A percentile compares a stretch with the other conserved stretches of the same genome.
phyloP scores from a whole-genome alignment of 2,113 vertebrate species.

The Cricetomys ansorgei region DNA sequence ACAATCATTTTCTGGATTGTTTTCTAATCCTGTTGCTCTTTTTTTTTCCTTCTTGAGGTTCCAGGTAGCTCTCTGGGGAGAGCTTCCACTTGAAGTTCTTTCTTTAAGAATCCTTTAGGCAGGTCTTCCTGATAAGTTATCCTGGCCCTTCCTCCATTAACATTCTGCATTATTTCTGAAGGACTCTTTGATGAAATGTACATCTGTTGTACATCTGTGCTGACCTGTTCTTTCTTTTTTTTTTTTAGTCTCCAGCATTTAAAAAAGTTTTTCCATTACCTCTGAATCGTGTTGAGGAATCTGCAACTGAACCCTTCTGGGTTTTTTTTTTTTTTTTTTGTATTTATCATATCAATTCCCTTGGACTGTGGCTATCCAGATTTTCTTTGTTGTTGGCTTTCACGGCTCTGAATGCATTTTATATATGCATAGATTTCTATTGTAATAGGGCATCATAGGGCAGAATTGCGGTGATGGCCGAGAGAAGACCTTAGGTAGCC shows the following conservation, averaged over 20 bases:
- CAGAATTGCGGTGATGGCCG: not conserved
- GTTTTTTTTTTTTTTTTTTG: no score
- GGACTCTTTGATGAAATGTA: not conserved
- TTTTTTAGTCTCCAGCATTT: not conserved
- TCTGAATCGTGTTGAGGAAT: not conserved
- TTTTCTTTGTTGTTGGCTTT: not conserved
- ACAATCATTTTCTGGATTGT: not conserved
- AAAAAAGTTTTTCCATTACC: not conserved
- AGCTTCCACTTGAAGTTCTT: not conserved
- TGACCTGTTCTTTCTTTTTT: not conserved
- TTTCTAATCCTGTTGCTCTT: not conserved
- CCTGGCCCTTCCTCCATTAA: not conserved
- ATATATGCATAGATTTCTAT: not conserved
- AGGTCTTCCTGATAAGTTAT: not conserved
- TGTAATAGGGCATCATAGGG: not conserved
- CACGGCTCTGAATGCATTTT: not conserved
- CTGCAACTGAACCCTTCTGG: not conserved
- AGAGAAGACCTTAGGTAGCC: not conserved
- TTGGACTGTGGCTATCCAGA: not conserved
- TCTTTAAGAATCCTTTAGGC: not conserved
- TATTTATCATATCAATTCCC: not conserved
- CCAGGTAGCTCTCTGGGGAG: not conserved
- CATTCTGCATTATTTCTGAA: not conserved
- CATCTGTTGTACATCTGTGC: not conserved
- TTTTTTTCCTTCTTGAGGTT: not conserved